Percentiles rank a stretch among this genome's conserved stretches.
These are phyloP conservation scores for Lepilemur septentrionalis DNA, from an alignment of 2,797 vertebrate genomes.

Conservation along the genomic window DNA sequence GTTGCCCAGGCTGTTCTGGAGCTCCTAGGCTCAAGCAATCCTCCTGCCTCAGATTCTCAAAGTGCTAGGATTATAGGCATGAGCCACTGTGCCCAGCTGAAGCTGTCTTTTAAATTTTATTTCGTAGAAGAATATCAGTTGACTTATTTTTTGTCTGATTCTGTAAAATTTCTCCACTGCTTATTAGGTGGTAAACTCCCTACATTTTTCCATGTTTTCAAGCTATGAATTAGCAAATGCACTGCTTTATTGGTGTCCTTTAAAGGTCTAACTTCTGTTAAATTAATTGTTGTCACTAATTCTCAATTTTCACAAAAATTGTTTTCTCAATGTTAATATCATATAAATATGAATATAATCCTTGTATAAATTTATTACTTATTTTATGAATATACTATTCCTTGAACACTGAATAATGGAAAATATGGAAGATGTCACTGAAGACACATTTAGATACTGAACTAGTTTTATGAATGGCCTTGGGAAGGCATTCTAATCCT, in stretches of 20 bases:
- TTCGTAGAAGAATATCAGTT: neutral
- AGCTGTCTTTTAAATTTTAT: constrained; percentile 5
- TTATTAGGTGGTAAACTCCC: neutral
- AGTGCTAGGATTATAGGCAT: neutral
- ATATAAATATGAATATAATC: neutral
- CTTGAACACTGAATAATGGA: neutral
- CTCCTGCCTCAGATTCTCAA: neutral
- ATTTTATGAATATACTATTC: neutral
- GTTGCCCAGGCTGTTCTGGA: neutral
- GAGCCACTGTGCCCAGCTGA: no score
- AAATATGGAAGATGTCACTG: neutral
- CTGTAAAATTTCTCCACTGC: neutral
- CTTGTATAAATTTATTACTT: neutral
- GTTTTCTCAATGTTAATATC: neutral
- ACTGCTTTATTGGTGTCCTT: neutral
- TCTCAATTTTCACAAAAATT: neutral
- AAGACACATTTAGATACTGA: neutral
- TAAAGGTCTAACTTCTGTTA: neutral
- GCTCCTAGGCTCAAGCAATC: neutral
- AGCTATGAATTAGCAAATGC: neutral
- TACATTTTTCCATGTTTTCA: neutral
- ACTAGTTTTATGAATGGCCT: neutral
- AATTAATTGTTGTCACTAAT: constrained; percentile 11
- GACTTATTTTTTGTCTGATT: neutral
- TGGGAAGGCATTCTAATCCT: neutral